phyloP scores from a whole-genome alignment of 2,113 vertebrate species.

The Protobothrops flavoviridis region DNA sequence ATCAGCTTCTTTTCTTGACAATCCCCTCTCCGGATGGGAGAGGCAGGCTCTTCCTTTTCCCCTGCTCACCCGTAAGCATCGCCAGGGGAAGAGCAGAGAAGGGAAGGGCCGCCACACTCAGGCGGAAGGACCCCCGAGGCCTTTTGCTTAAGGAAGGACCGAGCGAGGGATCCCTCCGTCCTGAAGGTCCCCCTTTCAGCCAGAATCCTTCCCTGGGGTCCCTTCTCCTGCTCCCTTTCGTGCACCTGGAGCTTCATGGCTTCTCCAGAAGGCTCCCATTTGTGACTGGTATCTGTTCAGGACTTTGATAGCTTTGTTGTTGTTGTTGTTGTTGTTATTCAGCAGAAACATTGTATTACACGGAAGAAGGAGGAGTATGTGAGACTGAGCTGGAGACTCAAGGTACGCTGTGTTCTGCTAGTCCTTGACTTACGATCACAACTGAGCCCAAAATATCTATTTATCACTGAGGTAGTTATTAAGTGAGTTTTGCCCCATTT shows the following conservation, averaged over 20 bases:
- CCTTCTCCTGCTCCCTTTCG: background rate
- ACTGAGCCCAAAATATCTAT: background rate
- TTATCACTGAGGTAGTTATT: background rate
- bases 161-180: too few species aligned
- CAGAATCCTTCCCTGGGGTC: background rate
- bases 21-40: background rate
- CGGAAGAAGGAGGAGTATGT: background rate
- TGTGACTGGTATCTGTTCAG: background rate
- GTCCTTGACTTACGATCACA: background rate
- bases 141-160: background rate
- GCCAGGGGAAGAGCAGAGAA: background rate
- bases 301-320: background rate
- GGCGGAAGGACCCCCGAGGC: background rate
- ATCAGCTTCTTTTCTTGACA: background rate
- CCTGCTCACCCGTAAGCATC: background rate
- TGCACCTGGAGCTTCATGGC: background rate
- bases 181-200: background rate
- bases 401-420: background rate
- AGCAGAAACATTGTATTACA: background rate
- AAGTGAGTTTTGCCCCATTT: background rate
- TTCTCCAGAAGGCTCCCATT: background rate
- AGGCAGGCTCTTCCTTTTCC: background rate
- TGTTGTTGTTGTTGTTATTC: background rate
- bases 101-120: background rate
- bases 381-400: background rate